These are phyloP conservation scores for Otis tarda DNA, from an alignment of 2,113 vertebrate genomes.

Conservation along the genomic window DNA sequence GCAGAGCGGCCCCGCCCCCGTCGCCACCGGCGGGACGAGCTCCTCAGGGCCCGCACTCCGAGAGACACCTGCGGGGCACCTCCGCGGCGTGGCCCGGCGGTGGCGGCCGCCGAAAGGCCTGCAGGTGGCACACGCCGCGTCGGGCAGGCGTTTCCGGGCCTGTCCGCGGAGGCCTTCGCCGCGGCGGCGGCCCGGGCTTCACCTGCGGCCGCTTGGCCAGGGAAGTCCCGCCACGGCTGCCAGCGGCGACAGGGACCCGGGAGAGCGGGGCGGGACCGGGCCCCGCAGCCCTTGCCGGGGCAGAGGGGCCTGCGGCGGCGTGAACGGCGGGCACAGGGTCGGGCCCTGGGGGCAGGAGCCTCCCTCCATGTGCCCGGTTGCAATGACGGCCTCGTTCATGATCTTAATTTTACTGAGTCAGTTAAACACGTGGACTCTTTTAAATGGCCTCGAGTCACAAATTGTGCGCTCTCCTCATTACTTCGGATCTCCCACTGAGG, in stretches of 20 bases:
- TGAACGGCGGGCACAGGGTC: background rate
- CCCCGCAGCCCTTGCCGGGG: accelerated
- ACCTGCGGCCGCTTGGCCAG: background rate
- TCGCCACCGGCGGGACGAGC: background rate
- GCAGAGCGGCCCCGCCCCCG: too few relatives aligned
- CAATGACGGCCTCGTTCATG: accelerated
- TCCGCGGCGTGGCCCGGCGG: background rate
- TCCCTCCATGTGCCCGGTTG: too few relatives aligned
- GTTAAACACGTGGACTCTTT: background rate
- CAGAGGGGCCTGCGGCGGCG: background rate
- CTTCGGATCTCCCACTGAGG: background rate
- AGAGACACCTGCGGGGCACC: background rate
- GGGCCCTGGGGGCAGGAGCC: accelerated
- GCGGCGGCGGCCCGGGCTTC: background rate
- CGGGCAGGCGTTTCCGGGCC: background rate
- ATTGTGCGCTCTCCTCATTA: background rate
- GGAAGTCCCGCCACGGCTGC: too few relatives aligned
- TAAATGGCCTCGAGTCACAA: background rate
- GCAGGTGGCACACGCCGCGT: background rate
- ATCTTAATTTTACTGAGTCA: background rate
- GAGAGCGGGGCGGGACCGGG: background rate
- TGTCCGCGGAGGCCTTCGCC: background rate
- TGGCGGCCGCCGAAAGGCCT: background rate
- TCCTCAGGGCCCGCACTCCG: accelerated
- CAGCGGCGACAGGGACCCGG: too few relatives aligned